Conservation (phyloP, 2,888 invertebrate genomes). For the Nomada ferruginata region DNA sequence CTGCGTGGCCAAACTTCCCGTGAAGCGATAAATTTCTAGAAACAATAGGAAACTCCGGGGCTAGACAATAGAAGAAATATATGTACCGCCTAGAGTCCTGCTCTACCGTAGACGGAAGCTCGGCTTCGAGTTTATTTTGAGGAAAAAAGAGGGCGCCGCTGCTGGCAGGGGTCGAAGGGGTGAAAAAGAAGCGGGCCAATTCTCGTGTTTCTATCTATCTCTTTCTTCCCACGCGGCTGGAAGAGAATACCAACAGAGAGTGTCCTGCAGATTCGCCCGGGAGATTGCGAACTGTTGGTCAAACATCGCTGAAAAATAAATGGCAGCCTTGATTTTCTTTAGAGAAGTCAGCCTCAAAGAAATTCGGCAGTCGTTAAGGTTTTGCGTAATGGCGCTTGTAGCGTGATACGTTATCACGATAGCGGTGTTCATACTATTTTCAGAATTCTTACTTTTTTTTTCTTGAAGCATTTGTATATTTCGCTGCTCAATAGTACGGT, state of each 20-base stretch:
- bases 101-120: slow-evolving; percentile 73
- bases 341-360: slow-evolving; percentile 1
- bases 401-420: not conserved
- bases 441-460: not conserved
- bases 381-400: not conserved
- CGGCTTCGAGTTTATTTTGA: slow-evolving; percentile 69
- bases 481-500: not conserved
- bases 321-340: slow-evolving; percentile 36
- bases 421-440: not conserved
- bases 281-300: slow-evolving; percentile 63
- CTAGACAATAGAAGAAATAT: slow-evolving; percentile 84
- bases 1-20: slow-evolving; percentile 81
- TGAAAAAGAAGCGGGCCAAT: slow-evolving; percentile 65
- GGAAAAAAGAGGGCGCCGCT: slow-evolving; percentile 34
- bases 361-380: slow-evolving; percentile 20
- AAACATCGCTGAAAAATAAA: slow-evolving; percentile 61
- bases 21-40: slow-evolving; percentile 83
- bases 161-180: slow-evolving; percentile 24
- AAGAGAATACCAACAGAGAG: slow-evolving; percentile 1
- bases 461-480: not conserved
- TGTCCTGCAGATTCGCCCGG: slow-evolving; percentile 53
- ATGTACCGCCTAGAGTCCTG: slow-evolving; percentile 68
- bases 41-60: slow-evolving; percentile 82
- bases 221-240: not conserved
- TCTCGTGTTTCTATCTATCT: slow-evolving; percentile 36